A percentile compares a stretch with the other conserved stretches of the same genome.
Evolutionary conservation across 2,888 invertebrate species (phyloP).

Genomic region (Tribolium freemani): DNA sequence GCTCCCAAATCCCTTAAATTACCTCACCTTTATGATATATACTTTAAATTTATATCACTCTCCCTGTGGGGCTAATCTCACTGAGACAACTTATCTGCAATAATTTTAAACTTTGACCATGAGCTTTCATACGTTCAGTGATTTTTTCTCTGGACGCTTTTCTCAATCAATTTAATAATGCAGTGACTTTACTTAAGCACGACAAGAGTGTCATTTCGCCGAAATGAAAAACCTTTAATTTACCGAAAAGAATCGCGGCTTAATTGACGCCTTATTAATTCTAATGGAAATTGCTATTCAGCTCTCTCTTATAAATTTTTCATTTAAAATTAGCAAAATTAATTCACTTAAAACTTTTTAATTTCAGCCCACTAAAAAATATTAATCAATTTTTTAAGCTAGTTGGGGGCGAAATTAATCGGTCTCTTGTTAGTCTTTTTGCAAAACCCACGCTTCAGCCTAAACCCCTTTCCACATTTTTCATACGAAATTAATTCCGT

Average conservation of each 20-base stretch:
- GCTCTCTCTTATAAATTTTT: not conserved
- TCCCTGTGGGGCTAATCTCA: constrained; percentile 5
- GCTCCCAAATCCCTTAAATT: constrained; percentile 5
- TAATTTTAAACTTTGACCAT: constrained; percentile 24
- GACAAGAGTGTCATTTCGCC: constrained; percentile 2
- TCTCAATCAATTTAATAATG: constrained; percentile 29
- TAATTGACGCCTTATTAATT: constrained; percentile 3
- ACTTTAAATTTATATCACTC: constrained; percentile 17
- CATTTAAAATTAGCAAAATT: not conserved
- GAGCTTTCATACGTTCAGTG: not conserved
- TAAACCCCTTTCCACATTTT: not conserved
- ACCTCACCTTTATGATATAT: constrained; percentile 20
- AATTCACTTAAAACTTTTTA: not conserved
- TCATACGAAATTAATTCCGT: constrained; percentile 19
- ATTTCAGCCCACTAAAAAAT: no score
- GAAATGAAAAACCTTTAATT: constrained; percentile 7
- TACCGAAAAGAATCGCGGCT: constrained; percentile 1
- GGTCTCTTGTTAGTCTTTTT: not conserved
- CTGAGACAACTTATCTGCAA: constrained; percentile 3
- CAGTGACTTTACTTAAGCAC: constrained; percentile 15
- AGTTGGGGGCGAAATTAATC: not conserved
- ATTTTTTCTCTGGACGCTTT: no score
- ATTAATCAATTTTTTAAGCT: not conserved
- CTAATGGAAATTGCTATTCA: not conserved
- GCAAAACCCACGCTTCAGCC: not conserved